Base-by-base conservation (phyloP, 2,888 invertebrate species). In the Andrena trimmerana region DNA sequence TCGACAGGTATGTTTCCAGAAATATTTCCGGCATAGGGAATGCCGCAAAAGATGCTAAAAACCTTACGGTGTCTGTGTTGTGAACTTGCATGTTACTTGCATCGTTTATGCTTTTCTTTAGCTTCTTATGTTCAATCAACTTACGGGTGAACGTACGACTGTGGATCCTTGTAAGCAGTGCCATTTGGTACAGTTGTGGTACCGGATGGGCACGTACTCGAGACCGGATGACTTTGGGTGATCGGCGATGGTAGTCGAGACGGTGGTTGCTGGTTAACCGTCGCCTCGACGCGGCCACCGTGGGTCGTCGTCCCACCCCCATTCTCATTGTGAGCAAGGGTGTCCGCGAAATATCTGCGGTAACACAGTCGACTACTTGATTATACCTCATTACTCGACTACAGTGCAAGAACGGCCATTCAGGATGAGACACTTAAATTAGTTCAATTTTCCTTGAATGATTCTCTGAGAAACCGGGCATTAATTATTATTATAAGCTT, bases 281-380 rank as follows among this genome's bases (percentile, higher is more conserved):
- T 83, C 86, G 79, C 62, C 86, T 90, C 84, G 50, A 82, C 79
- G 2, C 84, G 72, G 78, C 89, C 88, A 73, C 89, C 90, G 69
- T 92, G 93, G 77, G 78, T 89, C 78, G 90, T 79, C 71, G 92
- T 86, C 59, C 83, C 89, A 81, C 90, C 92, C 60, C 93, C 94
- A 80, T 88, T 91, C 87, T 95, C 95, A 87, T 95, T 95, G 89
- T 94, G 94, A 7, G 95, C 94, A 72, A 95, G 92, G 33, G 95
- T 95, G 83, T 95, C 95, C 63, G 95, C 95, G 87, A 95, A 95
- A 85, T 95, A 95, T 85, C 95, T 95, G 89, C 42, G 10, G 48
- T 27, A 16, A 20, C 50, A 52, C 33, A 52, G 42, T 62, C 13
- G 31, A 6, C 8, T 24, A 10, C 20, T 57, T 57, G 10, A 24